These are phyloP conservation scores for Ephialtes manifestator DNA, from an alignment of 2,888 invertebrate species.

Conservation along the genomic window DNA sequence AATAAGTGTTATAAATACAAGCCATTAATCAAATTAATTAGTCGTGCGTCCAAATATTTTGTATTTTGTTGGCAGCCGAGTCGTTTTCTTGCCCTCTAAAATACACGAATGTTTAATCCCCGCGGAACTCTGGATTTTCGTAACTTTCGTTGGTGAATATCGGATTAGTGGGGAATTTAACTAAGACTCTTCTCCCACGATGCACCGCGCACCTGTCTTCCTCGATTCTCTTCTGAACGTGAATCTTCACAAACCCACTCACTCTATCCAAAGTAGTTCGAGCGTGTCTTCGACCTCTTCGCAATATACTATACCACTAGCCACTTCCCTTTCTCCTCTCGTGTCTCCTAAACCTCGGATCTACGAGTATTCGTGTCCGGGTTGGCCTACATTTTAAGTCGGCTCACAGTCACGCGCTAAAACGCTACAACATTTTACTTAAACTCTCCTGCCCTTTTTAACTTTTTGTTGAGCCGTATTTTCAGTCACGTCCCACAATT, in stretches of 20 bases:
- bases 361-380: slow-evolving; percentile 72
- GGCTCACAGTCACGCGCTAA: slow-evolving; percentile 9
- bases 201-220: slow-evolving; percentile 35
- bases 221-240: slow-evolving; percentile 1
- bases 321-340: slow-evolving; percentile 25
- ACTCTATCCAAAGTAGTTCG: slow-evolving; percentile 12
- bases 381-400: slow-evolving; percentile 73
- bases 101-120: neutral
- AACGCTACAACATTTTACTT: neutral
- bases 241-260: neutral
- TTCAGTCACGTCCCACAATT: neutral
- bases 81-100: neutral
- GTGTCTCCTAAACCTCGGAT: slow-evolving; percentile 58
- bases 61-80: neutral
- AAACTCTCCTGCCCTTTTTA: neutral
- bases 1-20: neutral
- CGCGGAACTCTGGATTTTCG: slow-evolving; percentile 9
- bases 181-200: neutral
- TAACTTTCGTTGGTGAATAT: slow-evolving; percentile 14
- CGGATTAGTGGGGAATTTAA: slow-evolving; percentile 33
- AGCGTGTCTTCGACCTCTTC: slow-evolving; percentile 34
- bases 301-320: neutral
- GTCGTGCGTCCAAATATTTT: slow-evolving; percentile 39
- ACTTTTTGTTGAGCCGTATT: neutral
- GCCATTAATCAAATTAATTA: slow-evolving; percentile 4